These are phyloP conservation scores for Drosophila ohnishii DNA, from an alignment of 1,140 invertebrate genomes.

Conservation along the genomic window DNA sequence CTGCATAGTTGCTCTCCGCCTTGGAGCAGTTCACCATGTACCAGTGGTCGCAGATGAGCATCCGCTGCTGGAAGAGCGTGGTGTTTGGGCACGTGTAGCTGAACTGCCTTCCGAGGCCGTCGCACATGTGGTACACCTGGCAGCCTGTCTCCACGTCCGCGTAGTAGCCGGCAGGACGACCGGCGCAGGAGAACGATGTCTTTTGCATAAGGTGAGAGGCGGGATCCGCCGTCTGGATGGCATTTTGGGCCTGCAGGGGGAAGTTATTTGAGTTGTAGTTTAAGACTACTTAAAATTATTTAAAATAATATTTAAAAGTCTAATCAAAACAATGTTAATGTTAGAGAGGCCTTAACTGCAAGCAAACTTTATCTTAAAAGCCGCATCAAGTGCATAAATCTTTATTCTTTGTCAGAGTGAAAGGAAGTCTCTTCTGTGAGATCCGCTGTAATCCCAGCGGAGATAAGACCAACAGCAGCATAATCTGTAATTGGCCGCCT, in stretches of 20 bases:
- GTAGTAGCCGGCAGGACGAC: slow-evolving; percentile 88
- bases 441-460: background rate
- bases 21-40: slow-evolving; percentile 91
- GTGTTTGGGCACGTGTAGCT: slow-evolving; percentile 90
- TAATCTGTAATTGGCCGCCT: slow-evolving; percentile 33
- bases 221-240: slow-evolving; percentile 37
- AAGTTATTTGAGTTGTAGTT: background rate
- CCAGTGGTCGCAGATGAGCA: slow-evolving; percentile 92
- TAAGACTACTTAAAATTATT: background rate
- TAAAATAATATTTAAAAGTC: background rate
- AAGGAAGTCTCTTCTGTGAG: slow-evolving; percentile 14
- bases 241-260: slow-evolving; percentile 61
- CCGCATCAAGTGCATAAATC: slow-evolving; percentile 1
- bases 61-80: slow-evolving; percentile 90
- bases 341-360: background rate
- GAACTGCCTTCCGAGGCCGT: slow-evolving; percentile 88
- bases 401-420: slow-evolving; percentile 9
- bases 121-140: slow-evolving; percentile 91
- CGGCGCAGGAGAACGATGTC: slow-evolving; percentile 86
- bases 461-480: slow-evolving; percentile 8
- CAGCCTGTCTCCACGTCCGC: slow-evolving; percentile 90
- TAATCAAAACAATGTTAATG: background rate
- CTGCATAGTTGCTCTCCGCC: slow-evolving; percentile 87
- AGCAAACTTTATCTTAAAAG: background rate
- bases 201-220: slow-evolving; percentile 58